Percentiles rank a stretch among this genome's conserved stretches.
phyloP scores from a whole-genome alignment of 2,888 invertebrate species.

The Drosophila hawaiiensis region DNA sequence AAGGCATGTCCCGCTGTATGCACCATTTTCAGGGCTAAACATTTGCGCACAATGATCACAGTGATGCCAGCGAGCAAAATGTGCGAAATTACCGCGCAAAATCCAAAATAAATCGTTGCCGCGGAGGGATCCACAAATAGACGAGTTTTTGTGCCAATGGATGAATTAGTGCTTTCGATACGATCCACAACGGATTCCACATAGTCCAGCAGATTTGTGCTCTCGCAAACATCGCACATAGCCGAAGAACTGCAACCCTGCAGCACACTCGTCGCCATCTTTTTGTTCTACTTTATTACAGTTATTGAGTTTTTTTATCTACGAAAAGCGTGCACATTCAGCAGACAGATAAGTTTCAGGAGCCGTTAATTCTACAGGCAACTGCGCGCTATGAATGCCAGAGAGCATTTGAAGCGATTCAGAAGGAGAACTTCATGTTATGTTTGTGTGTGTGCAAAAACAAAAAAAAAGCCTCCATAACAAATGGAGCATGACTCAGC shows the following conservation, averaged over 20 bases:
- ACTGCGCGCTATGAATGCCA: constrained; percentile 53
- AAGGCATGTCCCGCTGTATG: constrained; percentile 84
- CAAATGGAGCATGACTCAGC: constrained; percentile 75
- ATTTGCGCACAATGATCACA: constrained; percentile 61
- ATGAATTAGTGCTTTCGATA: constrained; percentile 13
- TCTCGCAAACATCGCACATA: constrained; percentile 42
- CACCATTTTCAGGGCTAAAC: constrained; percentile 75
- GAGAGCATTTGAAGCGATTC: constrained; percentile 53
- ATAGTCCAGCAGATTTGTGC: constrained; percentile 24
- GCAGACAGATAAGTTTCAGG: constrained; percentile 54
- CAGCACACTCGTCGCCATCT: constrained; percentile 45
- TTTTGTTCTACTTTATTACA: constrained; percentile 4
- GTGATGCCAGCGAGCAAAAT: constrained; percentile 63
- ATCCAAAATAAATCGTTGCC: constrained; percentile 60
- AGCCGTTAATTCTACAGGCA: constrained; percentile 10
- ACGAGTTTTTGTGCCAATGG: background rate
- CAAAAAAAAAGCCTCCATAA: constrained; percentile 50
- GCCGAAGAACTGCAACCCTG: constrained; percentile 49
- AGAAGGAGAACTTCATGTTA: constrained; percentile 31
- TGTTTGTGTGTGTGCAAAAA: constrained; percentile 27
- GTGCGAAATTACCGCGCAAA: constrained; percentile 65
- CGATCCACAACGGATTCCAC: constrained; percentile 1
- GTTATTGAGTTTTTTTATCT: constrained; percentile 37
- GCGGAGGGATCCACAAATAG: constrained; percentile 18
- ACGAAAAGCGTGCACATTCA: constrained; percentile 49